Conservation (phyloP, 2,797 vertebrate species). For the Microctenopoma lineatum region DNA sequence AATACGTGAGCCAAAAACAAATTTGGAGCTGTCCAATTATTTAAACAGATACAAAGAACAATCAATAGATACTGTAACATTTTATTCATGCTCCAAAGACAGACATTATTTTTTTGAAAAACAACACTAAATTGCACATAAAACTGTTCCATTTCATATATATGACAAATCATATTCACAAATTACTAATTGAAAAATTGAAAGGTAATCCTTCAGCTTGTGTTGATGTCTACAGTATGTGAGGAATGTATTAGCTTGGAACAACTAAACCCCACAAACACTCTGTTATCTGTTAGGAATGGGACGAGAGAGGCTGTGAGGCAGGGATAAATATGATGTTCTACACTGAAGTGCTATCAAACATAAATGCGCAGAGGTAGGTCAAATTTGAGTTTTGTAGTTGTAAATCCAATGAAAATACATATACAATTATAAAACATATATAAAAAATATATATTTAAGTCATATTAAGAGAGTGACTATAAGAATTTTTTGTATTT, state of each 20-base stretch:
- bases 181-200: constrained; percentile 32
- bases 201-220: constrained; percentile 26
- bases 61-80: not conserved
- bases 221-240: constrained; percentile 12
- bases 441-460: not conserved
- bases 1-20: not conserved
- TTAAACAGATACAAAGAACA: not conserved
- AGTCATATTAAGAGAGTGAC: not conserved
- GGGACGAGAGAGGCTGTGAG: not conserved
- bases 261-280: not conserved
- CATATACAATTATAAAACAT: not conserved
- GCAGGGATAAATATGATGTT: constrained; percentile 16
- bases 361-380: constrained; percentile 34
- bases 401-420: not conserved
- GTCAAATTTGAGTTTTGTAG: not conserved
- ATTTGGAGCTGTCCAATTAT: not conserved
- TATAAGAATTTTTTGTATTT: not conserved
- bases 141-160: constrained; percentile 14
- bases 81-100: constrained; percentile 13
- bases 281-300: constrained; percentile 3
- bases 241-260: constrained; percentile 2
- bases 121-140: not conserved
- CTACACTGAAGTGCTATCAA: constrained; percentile 27
- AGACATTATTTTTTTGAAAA: not conserved
- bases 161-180: constrained; percentile 33